Evolutionary conservation across 2,797 vertebrate genomes (phyloP), one percentile per base, ranked within the genome.

Genomic region (Takifugu rubripes): DNA sequence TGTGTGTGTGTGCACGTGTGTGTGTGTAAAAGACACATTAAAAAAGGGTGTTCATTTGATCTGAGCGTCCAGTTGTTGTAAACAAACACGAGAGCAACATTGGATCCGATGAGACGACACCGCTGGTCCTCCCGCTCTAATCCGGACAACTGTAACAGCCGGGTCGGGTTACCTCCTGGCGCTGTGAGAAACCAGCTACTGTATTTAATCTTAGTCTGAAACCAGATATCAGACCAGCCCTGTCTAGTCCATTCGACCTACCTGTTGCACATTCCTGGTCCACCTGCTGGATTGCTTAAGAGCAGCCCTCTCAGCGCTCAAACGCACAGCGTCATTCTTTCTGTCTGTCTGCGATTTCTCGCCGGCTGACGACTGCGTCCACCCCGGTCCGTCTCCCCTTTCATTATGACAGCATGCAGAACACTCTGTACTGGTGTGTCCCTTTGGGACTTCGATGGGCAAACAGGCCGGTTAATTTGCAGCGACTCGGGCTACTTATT

Each of bases 161-260:
- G 76, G 83, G 61, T 72, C 60, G 5, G 26, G 72, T 77, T 73
- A 25, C 61, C 52, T 45, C 71, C 52, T 5, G 56, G 2, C 26
- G 59, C 52, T 21, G 49, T 51, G 54, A 68, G 47, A 73, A 33
- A 59, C 57, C 47, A 4, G 61, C 61, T 69, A 74, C 77, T 81
- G 81, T 78, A 79, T 78, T 80, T 84, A 81, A 79, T 74, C 64
- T 0, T 49, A 72, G 55, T 46, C 46, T 76, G 84, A 87, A 89
- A 88, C 82, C 56, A 70, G 74, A 87, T 81, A 75, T 65, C 36
- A 15, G 58, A 5, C 49, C 59, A 42, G 49, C 50, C 72, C 61
- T 3, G 59, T 66, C 70, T 76, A 56, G 68, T 62, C 49, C 52
- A 5, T 73, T 61, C 49, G 33, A 49, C 55, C 50, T 51, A 69